These are phyloP conservation scores for Tetramorium alpestre DNA, from an alignment of 1,140 invertebrate species.

Conservation along the genomic window DNA sequence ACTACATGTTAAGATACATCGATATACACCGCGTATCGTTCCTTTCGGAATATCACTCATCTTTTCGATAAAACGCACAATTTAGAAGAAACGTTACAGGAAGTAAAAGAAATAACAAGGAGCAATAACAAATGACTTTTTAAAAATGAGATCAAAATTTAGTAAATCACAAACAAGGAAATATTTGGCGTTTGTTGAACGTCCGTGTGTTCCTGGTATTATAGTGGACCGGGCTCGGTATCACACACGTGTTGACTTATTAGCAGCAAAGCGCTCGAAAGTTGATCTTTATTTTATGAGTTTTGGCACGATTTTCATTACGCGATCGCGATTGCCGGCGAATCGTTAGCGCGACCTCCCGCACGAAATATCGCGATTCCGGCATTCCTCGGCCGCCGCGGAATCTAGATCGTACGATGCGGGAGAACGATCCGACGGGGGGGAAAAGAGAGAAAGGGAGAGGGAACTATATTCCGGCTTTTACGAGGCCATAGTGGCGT, in stretches of 20 bases:
- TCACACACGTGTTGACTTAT: slow-evolving; percentile 15
- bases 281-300: slow-evolving; percentile 49
- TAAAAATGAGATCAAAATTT: background rate
- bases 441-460: background rate
- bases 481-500: slow-evolving; percentile 75
- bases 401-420: slow-evolving; percentile 32
- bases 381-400: slow-evolving; percentile 18
- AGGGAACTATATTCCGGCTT: slow-evolving; percentile 68
- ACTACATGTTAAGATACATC: background rate
- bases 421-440: slow-evolving; percentile 1
- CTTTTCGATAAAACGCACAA: background rate
- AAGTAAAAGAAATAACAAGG: background rate
- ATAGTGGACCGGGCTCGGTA: background rate
- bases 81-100: background rate
- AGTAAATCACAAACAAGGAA: background rate
- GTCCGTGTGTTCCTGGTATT: background rate
- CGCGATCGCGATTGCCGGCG: slow-evolving; percentile 22
- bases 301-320: slow-evolving; percentile 58
- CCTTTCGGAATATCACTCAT: background rate
- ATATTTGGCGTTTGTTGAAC: background rate
- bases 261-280: slow-evolving; percentile 17
- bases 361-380: slow-evolving; percentile 44
- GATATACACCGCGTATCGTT: background rate
- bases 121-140: background rate
- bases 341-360: slow-evolving; percentile 21